These are phyloP conservation scores for Virgularia gustaviana DNA, from an alignment of 92 coral and sea anemone genomes.

Conservation along the genomic window DNA sequence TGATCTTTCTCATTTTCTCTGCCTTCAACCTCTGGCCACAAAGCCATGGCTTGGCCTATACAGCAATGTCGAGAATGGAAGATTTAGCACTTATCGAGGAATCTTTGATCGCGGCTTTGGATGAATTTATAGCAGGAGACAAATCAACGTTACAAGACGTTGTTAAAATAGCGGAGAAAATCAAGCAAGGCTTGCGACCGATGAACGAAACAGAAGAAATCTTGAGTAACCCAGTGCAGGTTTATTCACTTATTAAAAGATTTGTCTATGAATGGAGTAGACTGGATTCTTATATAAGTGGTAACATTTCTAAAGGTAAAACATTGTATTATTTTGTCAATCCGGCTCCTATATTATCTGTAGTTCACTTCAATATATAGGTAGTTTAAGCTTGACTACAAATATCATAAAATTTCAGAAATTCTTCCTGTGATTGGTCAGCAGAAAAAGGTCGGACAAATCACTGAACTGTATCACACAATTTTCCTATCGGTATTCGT, in stretches of 20 bases:
- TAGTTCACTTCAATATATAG: no score
- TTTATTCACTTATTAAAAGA: slow-evolving; percentile 57
- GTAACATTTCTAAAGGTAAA: slow-evolving; percentile 64
- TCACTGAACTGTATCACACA: no score
- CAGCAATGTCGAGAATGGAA: slow-evolving; percentile 70
- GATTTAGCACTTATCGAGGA: slow-evolving; percentile 66
- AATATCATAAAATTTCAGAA: no score
- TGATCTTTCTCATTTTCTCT: no score
- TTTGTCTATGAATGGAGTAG: slow-evolving; percentile 60
- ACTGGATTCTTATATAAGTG: slow-evolving; percentile 32
- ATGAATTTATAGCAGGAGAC: slow-evolving; percentile 50
- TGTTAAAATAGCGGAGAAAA: slow-evolving; percentile 52
- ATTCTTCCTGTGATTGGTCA: no score
- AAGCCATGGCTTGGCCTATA: slow-evolving; percentile 17
- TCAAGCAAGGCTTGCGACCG: slow-evolving; percentile 41
- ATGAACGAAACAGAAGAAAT: slow-evolving; percentile 33
- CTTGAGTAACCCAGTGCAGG: slow-evolving; percentile 49
- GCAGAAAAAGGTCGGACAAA: no score
- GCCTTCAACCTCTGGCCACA: no score
- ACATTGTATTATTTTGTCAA: no score
- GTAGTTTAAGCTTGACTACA: no score
- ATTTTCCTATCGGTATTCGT: no score
- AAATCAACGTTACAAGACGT: slow-evolving; percentile 46
- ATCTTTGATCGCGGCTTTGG: slow-evolving; percentile 56
- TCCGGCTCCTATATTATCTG: no score